Evolutionary conservation across 2,113 vertebrate genomes (phyloP).

Genomic region (Paratilapia polleni): DNA sequence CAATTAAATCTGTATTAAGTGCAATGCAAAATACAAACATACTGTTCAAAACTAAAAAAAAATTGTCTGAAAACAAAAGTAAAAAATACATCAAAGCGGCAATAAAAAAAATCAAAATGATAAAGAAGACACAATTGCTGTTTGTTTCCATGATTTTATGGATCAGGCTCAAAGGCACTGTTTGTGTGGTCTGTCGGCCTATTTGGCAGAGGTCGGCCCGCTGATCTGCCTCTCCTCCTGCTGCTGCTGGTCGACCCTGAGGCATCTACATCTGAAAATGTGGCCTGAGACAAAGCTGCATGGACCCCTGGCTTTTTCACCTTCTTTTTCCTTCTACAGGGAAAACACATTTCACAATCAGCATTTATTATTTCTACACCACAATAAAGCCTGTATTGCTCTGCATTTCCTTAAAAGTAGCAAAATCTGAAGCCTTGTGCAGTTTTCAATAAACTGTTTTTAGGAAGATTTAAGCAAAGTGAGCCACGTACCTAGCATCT

Average conservation of each 20-base stretch:
- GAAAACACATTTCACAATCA: not conserved
- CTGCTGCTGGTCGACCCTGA: slow-evolving; percentile 49
- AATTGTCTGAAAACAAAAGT: not conserved
- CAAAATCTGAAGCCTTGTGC: not conserved
- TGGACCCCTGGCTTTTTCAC: slow-evolving; percentile 68
- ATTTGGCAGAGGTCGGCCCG: slow-evolving; percentile 72
- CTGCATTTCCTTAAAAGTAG: not conserved
- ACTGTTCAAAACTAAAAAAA: not conserved
- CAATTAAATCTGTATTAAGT: not conserved
- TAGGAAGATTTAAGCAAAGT: not conserved
- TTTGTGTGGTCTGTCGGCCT: slow-evolving; percentile 75
- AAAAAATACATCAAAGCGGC: not conserved
- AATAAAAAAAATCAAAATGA: not conserved
- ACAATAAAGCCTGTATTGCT: not conserved
- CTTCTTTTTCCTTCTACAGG: slow-evolving; percentile 83
- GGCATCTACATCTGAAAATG: slow-evolving; percentile 69
- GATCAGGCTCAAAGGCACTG: slow-evolving; percentile 78
- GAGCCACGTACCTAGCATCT: slow-evolving; percentile 79
- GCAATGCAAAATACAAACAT: not conserved
- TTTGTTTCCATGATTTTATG: slow-evolving; percentile 24
- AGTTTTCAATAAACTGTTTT: not conserved
- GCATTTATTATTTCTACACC: not conserved
- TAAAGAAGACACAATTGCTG: not conserved
- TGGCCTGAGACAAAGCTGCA: slow-evolving; percentile 54
- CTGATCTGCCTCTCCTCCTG: slow-evolving; percentile 65